Conservation (phyloP, 2,888 invertebrate genomes). For the Amphipyra berbera region DNA sequence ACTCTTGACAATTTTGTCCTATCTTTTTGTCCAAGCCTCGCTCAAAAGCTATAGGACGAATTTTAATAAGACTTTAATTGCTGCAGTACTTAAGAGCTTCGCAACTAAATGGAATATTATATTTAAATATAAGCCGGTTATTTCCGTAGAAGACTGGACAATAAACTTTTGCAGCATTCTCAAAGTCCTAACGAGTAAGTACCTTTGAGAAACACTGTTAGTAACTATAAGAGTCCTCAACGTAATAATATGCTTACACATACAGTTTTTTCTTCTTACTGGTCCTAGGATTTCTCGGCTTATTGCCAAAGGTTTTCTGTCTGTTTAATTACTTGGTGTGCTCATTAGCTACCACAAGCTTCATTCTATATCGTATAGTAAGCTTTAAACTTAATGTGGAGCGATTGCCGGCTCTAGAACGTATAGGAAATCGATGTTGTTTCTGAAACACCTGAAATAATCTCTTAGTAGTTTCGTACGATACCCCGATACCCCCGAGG, state of each 20-base stretch:
- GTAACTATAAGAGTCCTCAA: no score
- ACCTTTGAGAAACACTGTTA: not conserved
- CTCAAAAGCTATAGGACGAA: conserved; percentile 46
- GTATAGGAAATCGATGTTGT: not conserved
- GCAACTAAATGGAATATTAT: conserved; percentile 48
- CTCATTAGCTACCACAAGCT: conserved; percentile 18
- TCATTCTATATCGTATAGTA: not conserved
- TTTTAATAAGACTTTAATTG: conserved; percentile 57
- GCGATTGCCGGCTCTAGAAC: not conserved
- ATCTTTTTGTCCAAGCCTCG: conserved; percentile 34
- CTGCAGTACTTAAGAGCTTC: conserved; percentile 50
- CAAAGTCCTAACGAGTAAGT: conserved; percentile 22
- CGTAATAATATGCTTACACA: no score
- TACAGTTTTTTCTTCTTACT: not conserved
- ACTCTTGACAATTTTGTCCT: conserved; percentile 26
- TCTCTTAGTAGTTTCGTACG: not conserved
- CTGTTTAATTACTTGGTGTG: conserved; percentile 5
- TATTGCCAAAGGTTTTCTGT: conserved; percentile 15
- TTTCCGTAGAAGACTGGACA: conserved; percentile 39
- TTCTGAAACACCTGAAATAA: not conserved
- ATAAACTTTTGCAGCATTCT: conserved; percentile 29
- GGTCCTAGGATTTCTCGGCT: not conserved
- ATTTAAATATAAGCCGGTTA: conserved; percentile 49
- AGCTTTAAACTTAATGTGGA: not conserved
- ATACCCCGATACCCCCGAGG: no score